These are phyloP conservation scores for Drosophila orosa DNA, from an alignment of 1,140 invertebrate genomes.

Conservation along the genomic window DNA sequence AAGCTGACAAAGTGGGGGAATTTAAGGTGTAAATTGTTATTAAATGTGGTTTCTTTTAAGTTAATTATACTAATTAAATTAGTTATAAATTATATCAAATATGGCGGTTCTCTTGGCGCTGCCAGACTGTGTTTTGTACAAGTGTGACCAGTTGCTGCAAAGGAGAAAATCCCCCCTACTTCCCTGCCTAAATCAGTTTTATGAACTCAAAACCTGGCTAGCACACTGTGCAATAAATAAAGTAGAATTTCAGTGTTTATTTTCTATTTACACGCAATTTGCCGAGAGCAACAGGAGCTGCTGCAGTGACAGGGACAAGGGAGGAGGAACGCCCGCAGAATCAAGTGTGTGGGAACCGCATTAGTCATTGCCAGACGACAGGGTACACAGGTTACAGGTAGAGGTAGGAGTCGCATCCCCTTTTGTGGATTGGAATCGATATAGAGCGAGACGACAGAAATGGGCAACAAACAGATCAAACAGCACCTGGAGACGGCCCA, in stretches of 20 bases:
- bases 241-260: conserved; percentile 1
- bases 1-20: neutral
- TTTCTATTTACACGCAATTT: conserved; percentile 4
- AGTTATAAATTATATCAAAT: neutral
- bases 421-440: neutral
- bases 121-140: neutral
- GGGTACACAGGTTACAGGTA: too few species aligned
- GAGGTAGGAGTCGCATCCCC: too few species aligned
- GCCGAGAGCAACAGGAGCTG: neutral
- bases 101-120: neutral
- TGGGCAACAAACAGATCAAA: conserved; percentile 95
- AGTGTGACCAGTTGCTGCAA: neutral
- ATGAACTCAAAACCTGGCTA: neutral
- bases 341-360: neutral
- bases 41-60: too few species aligned
- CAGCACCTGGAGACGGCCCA: conserved; percentile 96
- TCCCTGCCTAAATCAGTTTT: neutral
- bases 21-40: too few species aligned
- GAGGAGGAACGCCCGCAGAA: neutral
- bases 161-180: rapidly evolving
- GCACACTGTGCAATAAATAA: neutral
- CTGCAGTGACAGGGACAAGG: neutral
- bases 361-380: conserved; percentile 12
- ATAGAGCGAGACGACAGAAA: conserved; percentile 6
- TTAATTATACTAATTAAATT: too few species aligned